Evolutionary conservation across 2,113 vertebrate genomes (phyloP).

Genomic region (Theropithecus gelada): DNA sequence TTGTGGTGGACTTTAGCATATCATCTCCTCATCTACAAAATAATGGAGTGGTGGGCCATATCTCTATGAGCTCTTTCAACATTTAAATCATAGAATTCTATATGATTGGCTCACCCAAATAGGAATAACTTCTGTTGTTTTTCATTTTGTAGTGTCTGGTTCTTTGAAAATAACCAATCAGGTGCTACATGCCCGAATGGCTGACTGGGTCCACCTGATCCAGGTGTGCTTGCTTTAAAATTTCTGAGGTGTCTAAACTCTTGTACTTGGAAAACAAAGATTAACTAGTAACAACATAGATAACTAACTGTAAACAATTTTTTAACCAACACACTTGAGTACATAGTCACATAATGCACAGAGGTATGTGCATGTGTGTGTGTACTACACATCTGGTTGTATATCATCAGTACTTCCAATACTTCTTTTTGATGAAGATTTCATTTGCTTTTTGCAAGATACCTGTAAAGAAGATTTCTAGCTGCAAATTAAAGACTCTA

Average conservation of each 20-base stretch:
- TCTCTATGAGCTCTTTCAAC: not conserved
- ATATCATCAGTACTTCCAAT: not conserved
- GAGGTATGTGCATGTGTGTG: not conserved
- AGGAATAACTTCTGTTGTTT: not conserved
- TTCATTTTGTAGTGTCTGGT: not conserved
- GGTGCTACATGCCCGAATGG: not conserved
- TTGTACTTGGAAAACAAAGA: not conserved
- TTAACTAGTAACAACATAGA: not conserved
- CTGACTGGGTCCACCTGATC: not conserved
- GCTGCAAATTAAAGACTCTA: not conserved
- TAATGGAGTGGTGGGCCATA: not conserved
- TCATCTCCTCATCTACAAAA: not conserved
- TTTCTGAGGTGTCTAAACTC: not conserved
- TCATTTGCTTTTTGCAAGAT: not conserved
- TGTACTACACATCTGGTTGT: not conserved
- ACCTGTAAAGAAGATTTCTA: not conserved
- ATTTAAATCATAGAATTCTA: not conserved
- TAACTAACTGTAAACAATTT: not conserved
- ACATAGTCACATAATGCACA: not conserved
- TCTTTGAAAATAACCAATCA: not conserved
- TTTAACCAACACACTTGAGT: not conserved
- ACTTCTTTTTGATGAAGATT: not conserved
- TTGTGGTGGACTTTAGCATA: not conserved
- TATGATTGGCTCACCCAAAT: not conserved
- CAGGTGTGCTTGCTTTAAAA: constrained; percentile 8